These are phyloP conservation scores for Hapalemur alaotrensis DNA, from an alignment of 2,797 vertebrate genomes.

Conservation along the genomic window DNA sequence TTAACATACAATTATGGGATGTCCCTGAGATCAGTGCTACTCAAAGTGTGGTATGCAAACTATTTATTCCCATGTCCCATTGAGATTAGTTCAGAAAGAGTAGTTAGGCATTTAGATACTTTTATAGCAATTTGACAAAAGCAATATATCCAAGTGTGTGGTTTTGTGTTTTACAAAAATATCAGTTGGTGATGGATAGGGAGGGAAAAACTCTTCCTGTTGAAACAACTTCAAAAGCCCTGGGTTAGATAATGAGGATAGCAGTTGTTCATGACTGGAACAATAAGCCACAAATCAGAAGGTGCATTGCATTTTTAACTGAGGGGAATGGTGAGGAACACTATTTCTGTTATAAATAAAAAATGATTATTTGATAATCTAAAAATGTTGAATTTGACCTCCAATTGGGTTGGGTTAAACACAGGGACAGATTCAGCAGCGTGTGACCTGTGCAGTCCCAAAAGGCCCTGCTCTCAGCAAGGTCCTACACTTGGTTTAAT, in stretches of 20 bases:
- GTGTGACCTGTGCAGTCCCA: not conserved
- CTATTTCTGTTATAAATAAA: not conserved
- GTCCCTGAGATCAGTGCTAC: not conserved
- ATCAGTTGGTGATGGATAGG: not conserved
- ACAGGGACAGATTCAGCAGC: not conserved
- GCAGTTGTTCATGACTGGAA: not conserved
- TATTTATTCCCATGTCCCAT: not conserved
- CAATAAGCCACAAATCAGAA: not conserved
- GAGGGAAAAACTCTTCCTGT: not conserved
- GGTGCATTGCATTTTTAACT: not conserved
- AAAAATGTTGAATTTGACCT: not conserved
- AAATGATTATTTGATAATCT: not conserved
- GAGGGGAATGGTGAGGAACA: not conserved
- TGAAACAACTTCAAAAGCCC: not conserved
- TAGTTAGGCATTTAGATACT: not conserved
- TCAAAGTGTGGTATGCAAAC: not conserved
- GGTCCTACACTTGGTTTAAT: not conserved
- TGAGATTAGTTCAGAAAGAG: not conserved
- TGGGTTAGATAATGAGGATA: not conserved
- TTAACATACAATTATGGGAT: not conserved
- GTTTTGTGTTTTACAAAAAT: not conserved
- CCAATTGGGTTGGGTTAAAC: not conserved
- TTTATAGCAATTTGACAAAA: constrained; percentile 8
- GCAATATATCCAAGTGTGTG: not conserved
- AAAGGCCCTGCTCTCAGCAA: not conserved